These are phyloP conservation scores for Etheostoma nigrum DNA, from an alignment of 2,797 vertebrate genomes.

Conservation along the genomic window DNA sequence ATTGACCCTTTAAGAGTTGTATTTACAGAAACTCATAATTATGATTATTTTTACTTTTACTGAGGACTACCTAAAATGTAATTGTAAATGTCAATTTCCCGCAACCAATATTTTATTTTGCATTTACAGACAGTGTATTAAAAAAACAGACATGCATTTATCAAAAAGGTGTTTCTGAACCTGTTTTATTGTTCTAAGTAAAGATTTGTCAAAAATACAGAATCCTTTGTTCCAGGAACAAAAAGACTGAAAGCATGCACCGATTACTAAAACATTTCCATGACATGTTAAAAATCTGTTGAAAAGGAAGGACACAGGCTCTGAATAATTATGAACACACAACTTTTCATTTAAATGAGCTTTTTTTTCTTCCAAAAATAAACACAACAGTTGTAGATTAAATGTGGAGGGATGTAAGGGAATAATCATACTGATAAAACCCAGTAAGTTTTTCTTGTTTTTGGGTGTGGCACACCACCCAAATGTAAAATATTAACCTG, in stretches of 20 bases:
- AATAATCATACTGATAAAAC: slow-evolving; percentile 83
- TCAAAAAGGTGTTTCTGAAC: slow-evolving; percentile 52
- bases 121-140: neutral
- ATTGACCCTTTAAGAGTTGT: neutral
- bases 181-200: slow-evolving; percentile 77
- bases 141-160: slow-evolving; percentile 10
- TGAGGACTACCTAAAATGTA: neutral
- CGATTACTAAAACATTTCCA: slow-evolving; percentile 81
- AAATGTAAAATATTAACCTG: slow-evolving; percentile 55
- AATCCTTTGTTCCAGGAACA: slow-evolving; percentile 75
- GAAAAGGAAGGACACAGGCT: slow-evolving; percentile 75
- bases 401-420: slow-evolving; percentile 40
- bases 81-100: neutral
- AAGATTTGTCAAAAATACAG: slow-evolving; percentile 82
- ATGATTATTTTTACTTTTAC: neutral
- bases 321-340: slow-evolving; percentile 72
- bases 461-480: slow-evolving; percentile 55
- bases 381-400: slow-evolving; percentile 60
- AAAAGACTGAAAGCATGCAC: slow-evolving; percentile 78
- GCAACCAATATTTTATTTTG: neutral
- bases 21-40: neutral
- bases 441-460: slow-evolving; percentile 73
- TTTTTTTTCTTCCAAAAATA: slow-evolving; percentile 49
- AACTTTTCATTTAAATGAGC: slow-evolving; percentile 55
- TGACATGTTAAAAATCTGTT: slow-evolving; percentile 82